phyloP scores from a whole-genome alignment of 2,888 invertebrate genomes.

The Drosophila affinis region DNA sequence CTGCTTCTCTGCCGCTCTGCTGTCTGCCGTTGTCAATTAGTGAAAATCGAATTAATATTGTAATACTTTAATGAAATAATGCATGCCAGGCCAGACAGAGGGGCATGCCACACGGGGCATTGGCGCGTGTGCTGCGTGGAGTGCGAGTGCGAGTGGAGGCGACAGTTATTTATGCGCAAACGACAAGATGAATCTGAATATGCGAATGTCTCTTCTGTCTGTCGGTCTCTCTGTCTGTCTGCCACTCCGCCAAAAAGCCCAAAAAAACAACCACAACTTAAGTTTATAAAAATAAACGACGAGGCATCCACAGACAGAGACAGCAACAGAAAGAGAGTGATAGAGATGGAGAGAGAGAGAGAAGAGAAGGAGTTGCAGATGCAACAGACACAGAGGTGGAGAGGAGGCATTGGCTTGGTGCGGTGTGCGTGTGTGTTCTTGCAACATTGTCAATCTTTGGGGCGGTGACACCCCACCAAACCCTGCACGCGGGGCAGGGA shows the following conservation, averaged over 20 bases:
- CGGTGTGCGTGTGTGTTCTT: conserved; percentile 1
- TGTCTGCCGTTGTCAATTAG: conserved; percentile 67
- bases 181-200: conserved; percentile 72
- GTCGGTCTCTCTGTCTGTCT: conserved; percentile 19
- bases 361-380: conserved; percentile 3
- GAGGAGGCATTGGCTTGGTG: conserved; percentile 11
- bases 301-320: conserved; percentile 31
- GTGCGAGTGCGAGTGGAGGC: conserved; percentile 28
- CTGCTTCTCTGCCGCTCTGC: conserved; percentile 4
- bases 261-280: conserved; percentile 53
- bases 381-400: not conserved
- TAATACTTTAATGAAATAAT: conserved; percentile 80
- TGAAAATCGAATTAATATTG: conserved; percentile 78
- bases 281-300: conserved; percentile 76
- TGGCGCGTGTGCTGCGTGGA: not conserved
- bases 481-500: conserved; percentile 18
- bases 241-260: conserved; percentile 37
- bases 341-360: not conserved
- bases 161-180: conserved; percentile 77
- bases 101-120: conserved; percentile 4
- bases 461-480: conserved; percentile 52
- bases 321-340: not conserved
- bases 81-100: conserved; percentile 62
- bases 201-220: conserved; percentile 31
- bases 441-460: conserved; percentile 70